Percentiles rank a stretch among this genome's conserved stretches.
Evolutionary conservation across 1,140 invertebrate species (phyloP).

Genomic region (Venustaconcha ellipsiformis): DNA sequence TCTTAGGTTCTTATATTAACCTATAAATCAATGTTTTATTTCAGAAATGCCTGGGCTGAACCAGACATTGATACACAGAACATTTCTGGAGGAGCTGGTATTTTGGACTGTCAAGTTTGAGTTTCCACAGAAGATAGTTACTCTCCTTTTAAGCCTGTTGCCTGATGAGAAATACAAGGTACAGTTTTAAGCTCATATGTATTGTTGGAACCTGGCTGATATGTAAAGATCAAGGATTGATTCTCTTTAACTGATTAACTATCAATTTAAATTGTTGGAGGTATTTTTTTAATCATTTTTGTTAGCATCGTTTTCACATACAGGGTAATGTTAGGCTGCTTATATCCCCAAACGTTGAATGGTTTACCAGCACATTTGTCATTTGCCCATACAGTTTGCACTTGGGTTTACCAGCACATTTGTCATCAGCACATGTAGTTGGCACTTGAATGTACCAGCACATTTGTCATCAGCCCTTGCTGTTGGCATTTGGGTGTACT

Average conservation of each 20-base stretch:
- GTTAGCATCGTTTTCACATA: background rate
- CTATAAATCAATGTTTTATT: conserved; percentile 12
- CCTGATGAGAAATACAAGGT: conserved; percentile 96
- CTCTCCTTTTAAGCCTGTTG: conserved; percentile 94
- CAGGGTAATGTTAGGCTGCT: background rate
- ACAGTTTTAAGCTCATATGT: conserved; percentile 10
- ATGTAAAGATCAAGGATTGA: background rate
- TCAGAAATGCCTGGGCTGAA: conserved; percentile 84
- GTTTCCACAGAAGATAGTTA: conserved; percentile 97
- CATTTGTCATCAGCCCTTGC: too few relatives aligned
- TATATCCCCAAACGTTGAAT: background rate
- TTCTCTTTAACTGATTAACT: background rate
- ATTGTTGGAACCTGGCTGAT: background rate
- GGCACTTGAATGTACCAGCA: too few relatives aligned
- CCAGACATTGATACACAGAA: conserved; percentile 84
- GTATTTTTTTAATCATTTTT: background rate
- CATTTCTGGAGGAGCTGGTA: conserved; percentile 94
- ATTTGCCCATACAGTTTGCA: too few relatives aligned
- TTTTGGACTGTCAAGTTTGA: conserved; percentile 99
- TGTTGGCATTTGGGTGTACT: too few relatives aligned
- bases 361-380: background rate
- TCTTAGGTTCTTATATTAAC: too few relatives aligned
- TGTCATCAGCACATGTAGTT: too few relatives aligned
- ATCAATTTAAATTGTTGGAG: background rate
- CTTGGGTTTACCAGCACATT: too few relatives aligned